Conservation (phyloP, 1,140 invertebrate genomes). For the Drosophila pallidifrons region DNA sequence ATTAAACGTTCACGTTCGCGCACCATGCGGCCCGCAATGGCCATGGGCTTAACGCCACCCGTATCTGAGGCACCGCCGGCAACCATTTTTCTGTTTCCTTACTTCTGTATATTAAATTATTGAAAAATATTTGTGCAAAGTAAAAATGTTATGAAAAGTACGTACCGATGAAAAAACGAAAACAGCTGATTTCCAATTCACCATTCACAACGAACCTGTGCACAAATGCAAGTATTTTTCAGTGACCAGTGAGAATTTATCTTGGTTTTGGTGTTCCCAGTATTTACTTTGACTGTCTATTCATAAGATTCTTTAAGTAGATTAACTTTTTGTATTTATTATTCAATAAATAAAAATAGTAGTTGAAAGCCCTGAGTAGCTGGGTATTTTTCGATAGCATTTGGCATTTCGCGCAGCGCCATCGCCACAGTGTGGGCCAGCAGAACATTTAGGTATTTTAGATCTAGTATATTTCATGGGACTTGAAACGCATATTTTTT, state of each 20-base stretch:
- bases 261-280: neutral
- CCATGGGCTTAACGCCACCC: constrained; percentile 89
- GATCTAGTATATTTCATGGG: too few species aligned
- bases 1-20: constrained; percentile 91
- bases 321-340: too few species aligned
- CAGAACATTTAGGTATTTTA: too few species aligned
- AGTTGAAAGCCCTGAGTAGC: too few species aligned
- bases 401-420: too few species aligned
- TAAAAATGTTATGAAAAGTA: constrained; percentile 25
- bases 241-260: neutral
- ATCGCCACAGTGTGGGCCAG: too few species aligned
- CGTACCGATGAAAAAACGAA: constrained; percentile 38
- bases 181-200: constrained; percentile 31
- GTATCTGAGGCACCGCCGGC: constrained; percentile 85
- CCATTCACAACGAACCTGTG: constrained; percentile 3
- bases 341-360: too few species aligned
- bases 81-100: constrained; percentile 53
- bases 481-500: too few species aligned
- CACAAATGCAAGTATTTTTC: neutral
- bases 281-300: neutral
- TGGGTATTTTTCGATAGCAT: too few species aligned
- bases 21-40: constrained; percentile 90
- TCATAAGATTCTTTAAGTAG: neutral
- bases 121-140: constrained; percentile 25
- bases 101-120: constrained; percentile 16